phyloP scores from a whole-genome alignment of 2,113 vertebrate species.

The Notiomystis cincta region DNA sequence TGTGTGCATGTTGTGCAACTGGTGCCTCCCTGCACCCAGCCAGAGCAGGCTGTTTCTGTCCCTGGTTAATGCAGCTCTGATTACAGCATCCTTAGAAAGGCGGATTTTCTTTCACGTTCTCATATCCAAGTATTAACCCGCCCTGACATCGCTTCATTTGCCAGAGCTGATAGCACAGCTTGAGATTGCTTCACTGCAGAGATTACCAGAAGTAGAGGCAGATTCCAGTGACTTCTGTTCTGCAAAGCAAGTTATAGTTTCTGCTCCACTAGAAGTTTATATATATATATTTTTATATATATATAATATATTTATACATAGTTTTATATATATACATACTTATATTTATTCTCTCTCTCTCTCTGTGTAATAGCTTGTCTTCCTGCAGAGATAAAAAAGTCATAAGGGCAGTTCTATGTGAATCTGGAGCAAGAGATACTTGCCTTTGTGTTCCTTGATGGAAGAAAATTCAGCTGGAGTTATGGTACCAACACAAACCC shows the following conservation, averaged over 20 bases:
- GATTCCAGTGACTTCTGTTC: not conserved
- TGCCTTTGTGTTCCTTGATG: not conserved
- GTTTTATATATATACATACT: not conserved
- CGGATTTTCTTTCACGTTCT: not conserved
- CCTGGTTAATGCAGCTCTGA: not conserved
- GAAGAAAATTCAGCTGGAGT: not conserved
- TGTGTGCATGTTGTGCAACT: not conserved
- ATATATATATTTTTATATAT: no score
- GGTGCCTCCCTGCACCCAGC: not conserved
- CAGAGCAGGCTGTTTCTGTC: not conserved
- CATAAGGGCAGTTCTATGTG: not conserved
- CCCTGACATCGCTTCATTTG: not conserved
- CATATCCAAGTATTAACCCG: constrained; percentile 1
- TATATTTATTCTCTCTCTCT: not conserved
- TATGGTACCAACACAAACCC: not conserved
- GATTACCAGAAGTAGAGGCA: not conserved
- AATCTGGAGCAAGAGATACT: not conserved
- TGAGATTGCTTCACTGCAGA: not conserved
- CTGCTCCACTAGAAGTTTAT: not conserved
- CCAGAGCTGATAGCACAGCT: not conserved
- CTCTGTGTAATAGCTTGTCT: not conserved
- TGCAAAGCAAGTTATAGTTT: not conserved
- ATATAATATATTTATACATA: no score
- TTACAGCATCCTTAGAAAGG: not conserved
- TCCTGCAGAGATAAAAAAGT: not conserved